phyloP scores from a whole-genome alignment of 2,113 vertebrate species.

The Baryphthengus martii region DNA sequence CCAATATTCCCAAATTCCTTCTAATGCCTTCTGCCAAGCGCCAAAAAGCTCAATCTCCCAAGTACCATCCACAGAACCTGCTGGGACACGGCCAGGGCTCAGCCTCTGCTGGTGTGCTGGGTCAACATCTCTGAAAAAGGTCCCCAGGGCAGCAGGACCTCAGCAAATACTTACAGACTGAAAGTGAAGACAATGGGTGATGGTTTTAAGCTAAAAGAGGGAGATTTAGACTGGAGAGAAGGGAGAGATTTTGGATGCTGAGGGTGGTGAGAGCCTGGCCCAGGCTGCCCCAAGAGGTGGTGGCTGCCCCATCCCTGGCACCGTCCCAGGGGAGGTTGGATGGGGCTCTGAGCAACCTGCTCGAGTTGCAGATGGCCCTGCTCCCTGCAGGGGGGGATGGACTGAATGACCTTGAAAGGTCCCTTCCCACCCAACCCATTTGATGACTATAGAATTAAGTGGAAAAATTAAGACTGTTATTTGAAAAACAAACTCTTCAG shows the following conservation, averaged over 20 bases:
- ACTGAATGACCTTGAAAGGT: not conserved
- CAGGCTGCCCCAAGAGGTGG: not conserved
- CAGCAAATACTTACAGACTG: too few species aligned
- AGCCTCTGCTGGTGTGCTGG: not conserved
- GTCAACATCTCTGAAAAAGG: not conserved
- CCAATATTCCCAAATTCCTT: slow-evolving; percentile 37
- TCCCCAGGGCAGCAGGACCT: not conserved
- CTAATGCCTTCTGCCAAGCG: slow-evolving; percentile 41
- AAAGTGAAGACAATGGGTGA: not conserved
- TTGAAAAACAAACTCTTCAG: not conserved
- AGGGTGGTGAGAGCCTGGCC: not conserved
- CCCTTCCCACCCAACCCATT: not conserved
- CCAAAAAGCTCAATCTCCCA: not conserved
- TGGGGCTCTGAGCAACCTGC: not conserved
- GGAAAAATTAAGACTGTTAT: not conserved
- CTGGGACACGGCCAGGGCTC: not conserved
- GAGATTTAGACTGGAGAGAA: not conserved
- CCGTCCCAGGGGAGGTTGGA: not conserved
- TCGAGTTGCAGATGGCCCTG: not conserved
- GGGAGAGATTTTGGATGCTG: not conserved
- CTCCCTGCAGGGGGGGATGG: not conserved
- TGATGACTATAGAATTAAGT: not conserved
- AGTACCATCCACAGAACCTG: not conserved
- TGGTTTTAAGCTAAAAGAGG: not conserved
- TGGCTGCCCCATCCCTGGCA: not conserved